Evolutionary conservation across 2,888 invertebrate species (phyloP).

Genomic region (Synergus gifuensis): DNA sequence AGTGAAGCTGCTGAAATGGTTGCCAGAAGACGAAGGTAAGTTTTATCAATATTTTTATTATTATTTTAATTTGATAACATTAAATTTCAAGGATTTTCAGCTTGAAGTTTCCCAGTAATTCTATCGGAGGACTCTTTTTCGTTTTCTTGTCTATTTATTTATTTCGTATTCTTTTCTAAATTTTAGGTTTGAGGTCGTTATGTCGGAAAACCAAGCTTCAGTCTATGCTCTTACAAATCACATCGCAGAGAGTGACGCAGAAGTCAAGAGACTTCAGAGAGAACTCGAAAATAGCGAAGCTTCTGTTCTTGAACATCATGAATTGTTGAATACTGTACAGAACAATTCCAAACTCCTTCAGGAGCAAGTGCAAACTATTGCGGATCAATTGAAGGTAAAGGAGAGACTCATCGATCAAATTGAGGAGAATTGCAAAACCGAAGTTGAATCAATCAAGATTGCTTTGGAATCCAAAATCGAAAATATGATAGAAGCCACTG

Average conservation of each 20-base stretch:
- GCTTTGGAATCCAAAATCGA: conserved; percentile 68
- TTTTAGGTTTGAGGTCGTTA: conserved; percentile 70
- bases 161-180: not conserved
- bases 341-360: conserved; percentile 68
- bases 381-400: conserved; percentile 66
- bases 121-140: not conserved
- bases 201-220: conserved; percentile 73
- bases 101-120: conserved; percentile 5
- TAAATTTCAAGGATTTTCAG: not conserved
- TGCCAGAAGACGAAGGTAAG: conserved; percentile 65
- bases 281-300: conserved; percentile 67
- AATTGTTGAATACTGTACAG: conserved; percentile 65
- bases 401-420: conserved; percentile 67
- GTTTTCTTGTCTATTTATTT: not conserved
- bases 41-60: not conserved
- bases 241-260: conserved; percentile 69
- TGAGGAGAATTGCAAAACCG: conserved; percentile 64
- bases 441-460: conserved; percentile 66
- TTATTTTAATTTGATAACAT: not conserved
- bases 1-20: conserved; percentile 74
- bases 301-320: conserved; percentile 66
- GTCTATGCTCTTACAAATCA: conserved; percentile 69
- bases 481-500: conserved; percentile 61
- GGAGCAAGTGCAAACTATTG: conserved; percentile 66
- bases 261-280: conserved; percentile 69